Percentiles rank a stretch among this genome's conserved stretches.
These are phyloP conservation scores for Neocloeon triangulifer DNA, from an alignment of 1,140 invertebrate genomes.

Conservation along the genomic window DNA sequence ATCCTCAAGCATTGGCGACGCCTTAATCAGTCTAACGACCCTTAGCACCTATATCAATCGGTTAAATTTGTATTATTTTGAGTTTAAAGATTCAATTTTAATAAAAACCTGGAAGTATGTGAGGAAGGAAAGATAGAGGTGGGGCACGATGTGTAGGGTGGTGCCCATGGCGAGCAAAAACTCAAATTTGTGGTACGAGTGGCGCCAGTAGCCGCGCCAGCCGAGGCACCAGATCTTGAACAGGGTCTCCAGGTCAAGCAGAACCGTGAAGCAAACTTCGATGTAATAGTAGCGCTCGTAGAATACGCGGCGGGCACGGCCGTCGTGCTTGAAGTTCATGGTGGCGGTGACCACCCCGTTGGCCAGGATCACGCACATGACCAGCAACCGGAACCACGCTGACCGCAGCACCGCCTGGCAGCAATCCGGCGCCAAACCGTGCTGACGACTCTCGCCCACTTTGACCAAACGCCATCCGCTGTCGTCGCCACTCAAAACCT, in stretches of 20 bases:
- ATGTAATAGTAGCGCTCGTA: slow-evolving; percentile 88
- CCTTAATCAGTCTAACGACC: slow-evolving; percentile 90
- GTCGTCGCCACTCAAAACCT: slow-evolving; percentile 77
- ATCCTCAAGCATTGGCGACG: slow-evolving; percentile 94
- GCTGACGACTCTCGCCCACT: slow-evolving; percentile 85
- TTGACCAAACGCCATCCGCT: slow-evolving; percentile 84
- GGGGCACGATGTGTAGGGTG: slow-evolving; percentile 79
- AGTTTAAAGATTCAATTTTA: no score
- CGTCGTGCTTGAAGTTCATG: slow-evolving; percentile 89
- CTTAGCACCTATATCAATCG: slow-evolving; percentile 51
- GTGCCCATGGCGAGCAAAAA: slow-evolving; percentile 84
- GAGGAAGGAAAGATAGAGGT: slow-evolving; percentile 74
- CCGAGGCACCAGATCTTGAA: slow-evolving; percentile 98
- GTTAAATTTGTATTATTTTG: slow-evolving; percentile 4
- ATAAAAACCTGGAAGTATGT: slow-evolving; percentile 97
- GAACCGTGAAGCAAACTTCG: slow-evolving; percentile 77
- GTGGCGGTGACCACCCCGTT: slow-evolving; percentile 91
- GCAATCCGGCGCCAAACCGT: slow-evolving; percentile 62
- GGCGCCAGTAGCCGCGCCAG: slow-evolving; percentile 79
- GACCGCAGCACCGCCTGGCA: slow-evolving; percentile 79
- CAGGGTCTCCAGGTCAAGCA: slow-evolving; percentile 84
- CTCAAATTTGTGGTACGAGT: slow-evolving; percentile 97
- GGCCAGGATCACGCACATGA: slow-evolving; percentile 84
- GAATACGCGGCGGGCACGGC: slow-evolving; percentile 49
- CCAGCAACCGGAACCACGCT: slow-evolving; percentile 72